A percentile compares a stretch with the other conserved stretches of the same genome.
These are phyloP conservation scores for Penaeus japonicus DNA, from an alignment of 1,140 invertebrate species.

Conservation along the genomic window DNA sequence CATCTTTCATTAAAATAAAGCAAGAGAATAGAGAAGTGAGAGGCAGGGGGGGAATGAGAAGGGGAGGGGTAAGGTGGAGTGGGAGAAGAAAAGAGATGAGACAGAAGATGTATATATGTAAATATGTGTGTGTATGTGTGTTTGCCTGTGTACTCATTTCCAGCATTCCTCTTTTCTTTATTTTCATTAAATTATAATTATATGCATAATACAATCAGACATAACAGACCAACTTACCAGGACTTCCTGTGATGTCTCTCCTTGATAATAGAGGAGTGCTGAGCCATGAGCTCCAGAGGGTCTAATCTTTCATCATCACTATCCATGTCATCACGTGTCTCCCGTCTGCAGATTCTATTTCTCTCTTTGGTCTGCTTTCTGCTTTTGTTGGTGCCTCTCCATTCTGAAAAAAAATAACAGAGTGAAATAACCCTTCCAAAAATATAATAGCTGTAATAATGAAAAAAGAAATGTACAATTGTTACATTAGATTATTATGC, in stretches of 20 bases:
- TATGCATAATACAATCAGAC: neutral
- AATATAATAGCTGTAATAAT: neutral
- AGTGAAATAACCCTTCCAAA: neutral
- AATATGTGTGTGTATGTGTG: too few relatives aligned
- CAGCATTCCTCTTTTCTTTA: constrained; percentile 15
- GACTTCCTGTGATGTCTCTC: neutral
- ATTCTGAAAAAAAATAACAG: neutral
- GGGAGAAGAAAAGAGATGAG: neutral
- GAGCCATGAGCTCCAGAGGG: constrained; percentile 33
- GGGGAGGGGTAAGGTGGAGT: neutral
- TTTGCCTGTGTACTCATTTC: too few relatives aligned
- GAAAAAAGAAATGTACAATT: neutral
- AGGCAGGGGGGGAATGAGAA: too few relatives aligned
- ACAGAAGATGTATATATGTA: neutral
- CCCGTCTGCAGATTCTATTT: neutral
- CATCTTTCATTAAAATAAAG: too few relatives aligned
- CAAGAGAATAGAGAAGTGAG: too few relatives aligned
- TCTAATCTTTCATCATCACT: constrained; percentile 20
- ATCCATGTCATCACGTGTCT: neutral
- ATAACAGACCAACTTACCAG: too few relatives aligned
- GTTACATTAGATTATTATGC: neutral
- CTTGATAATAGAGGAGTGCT: constrained; percentile 32
- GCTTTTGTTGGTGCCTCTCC: neutral
- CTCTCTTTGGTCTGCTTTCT: neutral
- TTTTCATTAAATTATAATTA: neutral